Conservation (phyloP, 2,888 invertebrate genomes). For the Anorthoa munda region DNA sequence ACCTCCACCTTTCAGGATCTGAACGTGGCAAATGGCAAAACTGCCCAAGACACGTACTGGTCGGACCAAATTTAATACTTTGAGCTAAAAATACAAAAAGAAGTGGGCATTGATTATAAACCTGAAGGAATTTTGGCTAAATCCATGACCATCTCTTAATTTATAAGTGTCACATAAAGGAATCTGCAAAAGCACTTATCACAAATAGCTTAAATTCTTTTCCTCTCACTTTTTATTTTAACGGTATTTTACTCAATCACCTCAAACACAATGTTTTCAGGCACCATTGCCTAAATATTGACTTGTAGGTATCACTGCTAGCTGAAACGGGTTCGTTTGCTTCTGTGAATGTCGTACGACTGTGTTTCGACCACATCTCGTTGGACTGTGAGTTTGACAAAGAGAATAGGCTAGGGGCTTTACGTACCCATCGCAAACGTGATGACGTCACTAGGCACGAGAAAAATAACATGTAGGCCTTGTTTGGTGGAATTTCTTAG, state of each 20-base stretch:
- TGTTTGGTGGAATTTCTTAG: too few relatives aligned
- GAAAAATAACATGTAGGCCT: background rate
- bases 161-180: background rate
- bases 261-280: slow-evolving; percentile 28
- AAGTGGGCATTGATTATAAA: too few relatives aligned
- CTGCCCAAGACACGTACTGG: too few relatives aligned
- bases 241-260: slow-evolving; percentile 2
- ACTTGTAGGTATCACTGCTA: slow-evolving; percentile 17
- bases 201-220: background rate
- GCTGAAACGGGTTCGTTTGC: slow-evolving; percentile 1
- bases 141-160: too few relatives aligned
- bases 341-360: slow-evolving; percentile 6
- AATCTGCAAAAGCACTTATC: background rate
- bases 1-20: too few relatives aligned
- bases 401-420: slow-evolving; percentile 25
- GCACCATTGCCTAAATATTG: slow-evolving; percentile 1
- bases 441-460: background rate
- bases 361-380: slow-evolving; percentile 2
- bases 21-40: too few relatives aligned
- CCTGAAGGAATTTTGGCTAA: too few relatives aligned
- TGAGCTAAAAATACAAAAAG: too few relatives aligned
- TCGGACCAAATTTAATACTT: too few relatives aligned
- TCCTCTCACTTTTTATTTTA: slow-evolving; percentile 23
- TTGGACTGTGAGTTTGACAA: slow-evolving; percentile 25
- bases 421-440: background rate